These are phyloP conservation scores for Neotoxoptera formosana DNA, from an alignment of 1,140 invertebrate genomes.

Conservation along the genomic window DNA sequence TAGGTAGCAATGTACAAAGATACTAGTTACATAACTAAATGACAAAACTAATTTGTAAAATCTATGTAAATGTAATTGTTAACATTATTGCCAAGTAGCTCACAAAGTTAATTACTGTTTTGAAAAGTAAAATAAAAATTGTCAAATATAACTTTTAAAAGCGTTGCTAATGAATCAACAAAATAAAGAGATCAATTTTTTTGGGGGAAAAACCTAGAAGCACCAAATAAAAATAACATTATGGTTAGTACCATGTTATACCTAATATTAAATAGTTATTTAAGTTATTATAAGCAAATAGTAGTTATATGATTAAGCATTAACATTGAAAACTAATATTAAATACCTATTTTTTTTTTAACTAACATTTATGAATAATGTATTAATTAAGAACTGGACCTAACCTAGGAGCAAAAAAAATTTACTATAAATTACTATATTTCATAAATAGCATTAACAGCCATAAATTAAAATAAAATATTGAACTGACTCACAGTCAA, in stretches of 20 bases:
- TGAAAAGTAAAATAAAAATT: neutral
- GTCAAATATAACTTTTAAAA: neutral
- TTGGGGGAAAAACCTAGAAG: neutral
- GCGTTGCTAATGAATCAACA: neutral
- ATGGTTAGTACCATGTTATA: neutral
- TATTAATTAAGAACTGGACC: neutral
- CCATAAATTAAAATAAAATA: neutral
- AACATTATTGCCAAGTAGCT: neutral
- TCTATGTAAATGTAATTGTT: neutral
- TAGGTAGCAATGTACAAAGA: constrained; percentile 16
- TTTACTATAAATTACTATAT: neutral
- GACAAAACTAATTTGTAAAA: constrained; percentile 5
- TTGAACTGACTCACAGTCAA: neutral
- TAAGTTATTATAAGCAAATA: neutral
- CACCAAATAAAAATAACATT: neutral
- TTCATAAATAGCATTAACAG: neutral
- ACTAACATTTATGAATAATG: neutral
- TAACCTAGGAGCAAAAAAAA: neutral
- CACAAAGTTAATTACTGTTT: neutral
- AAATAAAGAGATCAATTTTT: constrained; percentile 42
- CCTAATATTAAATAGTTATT: neutral
- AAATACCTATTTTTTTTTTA: neutral
- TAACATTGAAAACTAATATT: neutral
- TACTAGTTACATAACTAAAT: neutral
- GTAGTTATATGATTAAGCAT: neutral